Conservation (phyloP, 92 coral and sea anemone genomes). For the Porites cylindrica region DNA sequence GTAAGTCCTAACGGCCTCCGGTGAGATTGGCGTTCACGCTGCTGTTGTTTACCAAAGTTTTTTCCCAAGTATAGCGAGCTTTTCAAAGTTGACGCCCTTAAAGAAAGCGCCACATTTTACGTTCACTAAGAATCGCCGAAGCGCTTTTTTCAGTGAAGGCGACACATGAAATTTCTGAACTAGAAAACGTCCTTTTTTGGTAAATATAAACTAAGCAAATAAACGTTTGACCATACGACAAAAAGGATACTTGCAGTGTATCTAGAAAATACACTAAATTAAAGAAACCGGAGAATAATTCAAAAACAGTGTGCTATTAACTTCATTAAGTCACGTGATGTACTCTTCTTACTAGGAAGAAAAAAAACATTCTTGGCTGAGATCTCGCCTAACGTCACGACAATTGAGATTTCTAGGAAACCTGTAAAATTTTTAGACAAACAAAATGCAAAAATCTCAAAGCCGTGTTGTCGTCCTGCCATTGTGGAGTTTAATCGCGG, state of each 20-base stretch:
- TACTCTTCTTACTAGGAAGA: conserved; percentile 1
- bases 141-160: no score
- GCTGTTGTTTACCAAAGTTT: no score
- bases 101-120: no score
- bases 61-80: no score
- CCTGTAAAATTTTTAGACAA: conserved; percentile 8
- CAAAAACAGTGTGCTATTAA: conserved; percentile 6
- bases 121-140: no score
- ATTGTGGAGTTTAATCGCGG: conserved; percentile 8
- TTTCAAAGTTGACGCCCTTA: no score
- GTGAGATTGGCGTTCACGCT: no score
- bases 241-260: conserved; percentile 6
- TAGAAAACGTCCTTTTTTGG: no score
- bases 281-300: background rate
- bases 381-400: background rate
- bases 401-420: conserved; percentile 37
- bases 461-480: conserved; percentile 19
- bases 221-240: background rate
- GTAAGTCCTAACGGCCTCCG: no score
- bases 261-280: conserved; percentile 12
- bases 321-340: conserved; percentile 32
- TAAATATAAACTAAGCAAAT: no score
- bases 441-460: conserved; percentile 40
- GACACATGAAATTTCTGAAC: no score
- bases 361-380: background rate